These are phyloP conservation scores for Acrobasis suavella DNA, from an alignment of 2,888 invertebrate species.

Conservation along the genomic window DNA sequence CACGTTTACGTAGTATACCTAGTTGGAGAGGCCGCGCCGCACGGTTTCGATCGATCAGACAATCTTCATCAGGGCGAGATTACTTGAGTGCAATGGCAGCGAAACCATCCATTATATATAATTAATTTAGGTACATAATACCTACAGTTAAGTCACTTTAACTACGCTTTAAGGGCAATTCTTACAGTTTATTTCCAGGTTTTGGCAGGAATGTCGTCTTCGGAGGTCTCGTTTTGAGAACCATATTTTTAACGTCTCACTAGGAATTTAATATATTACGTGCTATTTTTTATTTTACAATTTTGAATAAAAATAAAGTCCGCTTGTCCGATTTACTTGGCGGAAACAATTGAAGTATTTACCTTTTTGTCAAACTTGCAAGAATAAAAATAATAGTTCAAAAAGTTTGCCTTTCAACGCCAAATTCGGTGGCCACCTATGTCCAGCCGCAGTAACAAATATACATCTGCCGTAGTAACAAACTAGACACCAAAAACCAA, in stretches of 20 bases:
- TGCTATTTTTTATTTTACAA: not conserved
- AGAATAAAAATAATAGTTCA: not conserved
- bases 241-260: constrained; percentile 35
- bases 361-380: not conserved
- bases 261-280: not conserved
- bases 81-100: too few relatives aligned
- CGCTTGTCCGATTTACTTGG: not conserved
- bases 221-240: constrained; percentile 35
- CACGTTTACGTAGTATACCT: too few relatives aligned
- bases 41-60: too few relatives aligned
- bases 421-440: too few relatives aligned
- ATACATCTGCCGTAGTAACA: too few relatives aligned
- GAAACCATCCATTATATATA: too few relatives aligned
- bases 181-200: constrained; percentile 36
- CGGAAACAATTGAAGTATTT: constrained; percentile 18
- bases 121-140: too few relatives aligned
- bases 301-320: not conserved
- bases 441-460: too few relatives aligned
- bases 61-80: too few relatives aligned
- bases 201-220: not conserved
- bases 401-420: not conserved
- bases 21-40: too few relatives aligned
- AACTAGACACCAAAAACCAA: too few relatives aligned
- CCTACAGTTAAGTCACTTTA: too few relatives aligned
- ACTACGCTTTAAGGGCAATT: constrained; percentile 24